Conservation (phyloP, 2,113 vertebrate genomes). For the Syngnathus typhle region DNA sequence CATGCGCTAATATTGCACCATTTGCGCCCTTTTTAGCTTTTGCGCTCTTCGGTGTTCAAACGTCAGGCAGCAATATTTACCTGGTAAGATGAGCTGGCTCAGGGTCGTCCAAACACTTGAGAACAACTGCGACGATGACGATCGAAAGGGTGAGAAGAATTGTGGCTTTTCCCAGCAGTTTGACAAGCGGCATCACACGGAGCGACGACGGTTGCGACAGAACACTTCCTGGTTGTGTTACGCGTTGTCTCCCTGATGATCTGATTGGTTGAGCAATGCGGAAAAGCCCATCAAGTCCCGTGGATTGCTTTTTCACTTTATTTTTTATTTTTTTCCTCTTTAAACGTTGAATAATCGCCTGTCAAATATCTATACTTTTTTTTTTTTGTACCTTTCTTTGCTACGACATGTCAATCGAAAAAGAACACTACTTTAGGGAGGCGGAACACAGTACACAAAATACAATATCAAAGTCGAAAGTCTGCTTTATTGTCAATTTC, state of each 20-base stretch:
- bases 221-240: constrained; percentile 55
- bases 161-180: constrained; percentile 16
- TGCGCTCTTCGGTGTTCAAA: not conserved
- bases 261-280: not conserved
- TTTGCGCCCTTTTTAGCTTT: not conserved
- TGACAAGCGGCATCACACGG: constrained; percentile 10
- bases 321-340: not conserved
- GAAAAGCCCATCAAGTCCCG: not conserved
- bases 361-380: no score
- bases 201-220: not conserved
- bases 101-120: constrained; percentile 55
- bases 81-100: constrained; percentile 45
- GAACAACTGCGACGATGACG: constrained; percentile 41
- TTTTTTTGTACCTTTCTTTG: no score
- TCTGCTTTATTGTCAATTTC: no score
- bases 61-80: constrained; percentile 32
- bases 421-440: no score
- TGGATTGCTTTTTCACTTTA: not conserved
- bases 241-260: constrained; percentile 6
- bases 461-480: no score
- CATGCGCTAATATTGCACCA: not conserved
- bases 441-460: no score
- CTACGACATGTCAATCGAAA: no score
- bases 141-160: constrained; percentile 27
- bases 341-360: not conserved